Base-by-base conservation (phyloP, 92 coral and sea anemone species). In the Ricordea florida region DNA sequence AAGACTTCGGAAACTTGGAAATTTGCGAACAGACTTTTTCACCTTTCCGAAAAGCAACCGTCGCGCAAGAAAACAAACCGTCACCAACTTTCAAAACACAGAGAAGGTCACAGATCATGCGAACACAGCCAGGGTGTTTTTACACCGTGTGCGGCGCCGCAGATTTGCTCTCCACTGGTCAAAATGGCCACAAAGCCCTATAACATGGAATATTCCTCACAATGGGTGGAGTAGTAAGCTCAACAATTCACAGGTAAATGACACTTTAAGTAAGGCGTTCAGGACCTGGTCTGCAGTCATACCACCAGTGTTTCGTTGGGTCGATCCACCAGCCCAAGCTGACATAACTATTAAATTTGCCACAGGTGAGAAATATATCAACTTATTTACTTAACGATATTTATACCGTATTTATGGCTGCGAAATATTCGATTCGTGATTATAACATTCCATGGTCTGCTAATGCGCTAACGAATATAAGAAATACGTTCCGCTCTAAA, bases 271-370 rank as follows among this genome's bases (percentile, higher is more conserved):
- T 0, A 15, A 57, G 35, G 86, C 96, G 0, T 80, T 87, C 29
- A 66, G 82, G 44, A 37, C 32, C 0, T 72, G 88, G 87, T 76
- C 89, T 14, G 91, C 78, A 66, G 93, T 87, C 0, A 50, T 37
- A 21, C 78, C 76, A 1, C 15, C 74, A 3, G 37, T 46, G 10
- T 91, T 91, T 68, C 55, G 69, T 0, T 60, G 20, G 24, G 66
- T 30, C 20, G 46, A 69, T 5, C 21, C 21, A 7, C 10, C 59
- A 11, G 16, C 49, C 5, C 0, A 17, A 9, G 85, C 68, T 4
- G 74, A 88, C 67, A 84, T 89, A 21, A 45, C 37, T 1, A 44
- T 88, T 6, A 34, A 34, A 14, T 82, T 82, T 52, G 48, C 15
- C 23, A 50, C 43, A 55, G 82, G 97, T 90, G 31, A 73, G 87